Conservation (phyloP, 2,797 vertebrate genomes). For the Ptychobarbus kaznakovi region DNA sequence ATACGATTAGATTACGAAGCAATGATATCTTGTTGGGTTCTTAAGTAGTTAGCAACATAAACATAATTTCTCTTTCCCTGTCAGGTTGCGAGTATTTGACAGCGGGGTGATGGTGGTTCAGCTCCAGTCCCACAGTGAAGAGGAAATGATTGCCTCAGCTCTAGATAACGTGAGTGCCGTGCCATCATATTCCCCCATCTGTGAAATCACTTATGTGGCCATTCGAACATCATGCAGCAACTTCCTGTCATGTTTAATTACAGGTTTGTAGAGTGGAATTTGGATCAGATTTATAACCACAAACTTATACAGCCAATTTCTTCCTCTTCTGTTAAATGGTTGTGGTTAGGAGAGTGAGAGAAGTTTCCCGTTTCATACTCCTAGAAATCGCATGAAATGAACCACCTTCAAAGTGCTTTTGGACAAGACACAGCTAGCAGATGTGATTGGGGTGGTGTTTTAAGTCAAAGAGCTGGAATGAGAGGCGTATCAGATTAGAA, state of each 20-base stretch:
- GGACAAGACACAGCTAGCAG: constrained; percentile 51
- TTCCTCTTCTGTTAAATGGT: constrained; percentile 19
- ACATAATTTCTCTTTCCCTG: constrained; percentile 14
- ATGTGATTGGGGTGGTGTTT: constrained; percentile 51
- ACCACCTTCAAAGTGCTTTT: constrained; percentile 30
- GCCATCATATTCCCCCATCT: constrained; percentile 32
- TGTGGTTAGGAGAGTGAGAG: constrained; percentile 9
- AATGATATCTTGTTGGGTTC: neutral
- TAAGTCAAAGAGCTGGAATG: constrained; percentile 31
- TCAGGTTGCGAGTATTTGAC: constrained; percentile 94
- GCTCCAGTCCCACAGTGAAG: constrained; percentile 96
- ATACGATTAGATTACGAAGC: constrained; percentile 8
- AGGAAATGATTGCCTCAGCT: constrained; percentile 97
- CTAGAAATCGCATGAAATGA: constrained; percentile 13
- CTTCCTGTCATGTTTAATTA: constrained; percentile 58
- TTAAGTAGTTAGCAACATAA: constrained; percentile 4
- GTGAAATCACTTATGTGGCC: constrained; percentile 56
- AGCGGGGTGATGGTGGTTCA: constrained; percentile 99
- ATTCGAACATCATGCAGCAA: constrained; percentile 33
- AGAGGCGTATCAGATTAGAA: constrained; percentile 52
- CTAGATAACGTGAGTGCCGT: constrained; percentile 87
- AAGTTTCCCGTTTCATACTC: constrained; percentile 18
- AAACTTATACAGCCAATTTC: constrained; percentile 33
- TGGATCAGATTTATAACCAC: constrained; percentile 35
- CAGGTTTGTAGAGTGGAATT: constrained; percentile 52